A percentile compares a stretch with the other conserved stretches of the same genome.
These are phyloP conservation scores for Meandrina meandrites DNA, from an alignment of 92 coral and sea anemone species.

Conservation along the genomic window DNA sequence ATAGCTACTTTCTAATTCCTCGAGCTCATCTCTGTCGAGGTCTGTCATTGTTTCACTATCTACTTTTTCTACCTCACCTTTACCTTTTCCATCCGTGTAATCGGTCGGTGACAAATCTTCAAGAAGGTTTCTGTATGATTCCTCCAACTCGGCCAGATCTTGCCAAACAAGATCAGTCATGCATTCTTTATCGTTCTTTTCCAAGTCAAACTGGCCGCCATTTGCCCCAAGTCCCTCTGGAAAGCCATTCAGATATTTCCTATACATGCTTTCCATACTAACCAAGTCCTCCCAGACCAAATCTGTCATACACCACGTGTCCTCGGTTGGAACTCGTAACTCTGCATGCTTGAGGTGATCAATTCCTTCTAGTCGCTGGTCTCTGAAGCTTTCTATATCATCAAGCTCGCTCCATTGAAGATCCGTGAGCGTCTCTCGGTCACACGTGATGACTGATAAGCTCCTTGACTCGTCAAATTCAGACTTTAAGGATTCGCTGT, in stretches of 20 bases:
- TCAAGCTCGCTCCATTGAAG: conserved; percentile 27
- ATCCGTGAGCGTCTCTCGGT: conserved; percentile 50
- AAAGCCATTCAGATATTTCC: conserved; percentile 11
- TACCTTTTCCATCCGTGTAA: conserved; percentile 1
- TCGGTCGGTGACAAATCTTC: conserved; percentile 14
- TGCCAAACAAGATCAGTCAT: conserved; percentile 68
- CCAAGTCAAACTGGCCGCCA: not conserved
- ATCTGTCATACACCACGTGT: conserved; percentile 62
- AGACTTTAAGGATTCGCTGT: conserved; percentile 43
- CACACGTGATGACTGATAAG: conserved; percentile 12
- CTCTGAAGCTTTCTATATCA: conserved; percentile 15
- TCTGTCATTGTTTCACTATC: conserved; percentile 65
- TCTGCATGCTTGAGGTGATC: not conserved
- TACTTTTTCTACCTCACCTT: conserved; percentile 43
- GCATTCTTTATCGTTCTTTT: conserved; percentile 38
- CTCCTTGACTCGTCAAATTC: conserved; percentile 23
- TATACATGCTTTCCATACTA: conserved; percentile 47
- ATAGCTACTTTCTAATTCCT: conserved; percentile 26
- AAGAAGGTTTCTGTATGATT: conserved; percentile 34
- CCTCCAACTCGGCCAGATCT: conserved; percentile 55
- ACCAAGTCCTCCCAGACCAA: conserved; percentile 54
- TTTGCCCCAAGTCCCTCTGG: not conserved
- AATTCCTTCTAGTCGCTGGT: conserved; percentile 20
- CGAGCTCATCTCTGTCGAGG: conserved; percentile 47
- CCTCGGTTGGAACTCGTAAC: conserved; percentile 16